phyloP scores from a whole-genome alignment of 2,113 vertebrate species.

The Nycticryphes semicollaris region DNA sequence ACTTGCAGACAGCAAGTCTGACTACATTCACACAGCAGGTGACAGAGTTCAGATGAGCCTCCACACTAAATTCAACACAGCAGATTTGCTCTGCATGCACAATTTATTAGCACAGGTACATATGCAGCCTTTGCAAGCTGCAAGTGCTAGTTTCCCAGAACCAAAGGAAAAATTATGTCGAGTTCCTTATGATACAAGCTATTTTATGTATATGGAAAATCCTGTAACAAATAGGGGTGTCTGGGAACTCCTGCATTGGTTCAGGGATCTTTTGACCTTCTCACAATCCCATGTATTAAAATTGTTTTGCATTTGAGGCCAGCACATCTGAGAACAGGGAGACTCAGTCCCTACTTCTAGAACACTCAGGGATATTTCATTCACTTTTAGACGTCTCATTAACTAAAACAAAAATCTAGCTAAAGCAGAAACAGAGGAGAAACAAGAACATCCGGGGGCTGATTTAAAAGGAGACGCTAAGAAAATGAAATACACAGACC shows the following conservation, averaged over 20 bases:
- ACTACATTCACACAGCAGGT: not conserved
- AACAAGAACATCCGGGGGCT: not conserved
- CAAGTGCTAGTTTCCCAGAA: not conserved
- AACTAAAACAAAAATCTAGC: conserved; percentile 5
- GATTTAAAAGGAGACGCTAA: not conserved
- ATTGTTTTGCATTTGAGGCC: not conserved
- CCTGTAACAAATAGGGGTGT: not conserved
- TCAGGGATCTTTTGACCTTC: not conserved
- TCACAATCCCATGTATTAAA: not conserved
- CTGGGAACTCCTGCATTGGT: not conserved
- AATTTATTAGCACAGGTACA: not conserved
- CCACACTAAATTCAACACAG: not conserved
- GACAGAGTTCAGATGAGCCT: not conserved
- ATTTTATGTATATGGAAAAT: not conserved
- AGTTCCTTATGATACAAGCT: not conserved
- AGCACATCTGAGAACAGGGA: not conserved
- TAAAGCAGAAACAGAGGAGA: conserved; percentile 21
- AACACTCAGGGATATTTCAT: not conserved
- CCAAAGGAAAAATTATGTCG: rapidly evolving
- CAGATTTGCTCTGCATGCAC: not conserved
- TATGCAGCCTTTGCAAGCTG: not conserved
- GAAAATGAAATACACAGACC: not conserved
- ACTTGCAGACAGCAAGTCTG: not conserved
- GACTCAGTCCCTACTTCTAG: not conserved
- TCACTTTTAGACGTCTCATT: not conserved